These are phyloP conservation scores for Trichoplusia ni DNA, from an alignment of 1,140 invertebrate species.

Conservation along the genomic window DNA sequence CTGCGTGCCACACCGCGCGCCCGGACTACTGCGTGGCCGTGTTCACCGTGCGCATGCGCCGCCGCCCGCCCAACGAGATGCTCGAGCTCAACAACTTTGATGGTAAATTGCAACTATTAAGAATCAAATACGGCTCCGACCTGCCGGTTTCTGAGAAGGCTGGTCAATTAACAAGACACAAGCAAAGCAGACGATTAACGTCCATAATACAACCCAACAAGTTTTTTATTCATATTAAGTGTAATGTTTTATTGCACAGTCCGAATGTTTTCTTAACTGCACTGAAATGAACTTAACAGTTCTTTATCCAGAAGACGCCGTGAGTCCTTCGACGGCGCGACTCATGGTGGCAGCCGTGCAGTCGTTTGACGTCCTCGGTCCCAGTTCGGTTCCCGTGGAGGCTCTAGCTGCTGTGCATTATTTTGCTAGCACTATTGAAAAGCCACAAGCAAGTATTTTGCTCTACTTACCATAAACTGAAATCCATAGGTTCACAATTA, in stretches of 20 bases:
- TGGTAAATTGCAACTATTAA: conserved; percentile 33
- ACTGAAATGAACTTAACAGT: too few species aligned
- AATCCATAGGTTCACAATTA: too few species aligned
- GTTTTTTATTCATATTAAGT: too few species aligned
- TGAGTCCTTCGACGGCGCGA: conserved; percentile 51
- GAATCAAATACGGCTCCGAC: not conserved
- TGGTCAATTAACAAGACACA: too few species aligned
- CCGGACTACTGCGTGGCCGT: conserved; percentile 48
- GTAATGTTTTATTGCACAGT: too few species aligned
- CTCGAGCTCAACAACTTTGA: conserved; percentile 50
- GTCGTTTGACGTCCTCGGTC: conserved; percentile 52
- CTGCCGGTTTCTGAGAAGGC: too few species aligned
- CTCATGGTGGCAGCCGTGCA: conserved; percentile 36
- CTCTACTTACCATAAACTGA: too few species aligned
- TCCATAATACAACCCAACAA: too few species aligned
- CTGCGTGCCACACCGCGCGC: conserved; percentile 6
- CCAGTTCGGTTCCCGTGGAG: conserved; percentile 43
- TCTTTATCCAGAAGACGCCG: conserved; percentile 59
- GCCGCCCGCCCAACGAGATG: conserved; percentile 44
- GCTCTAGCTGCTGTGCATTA: conserved; percentile 56
- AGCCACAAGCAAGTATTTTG: conserved; percentile 38
- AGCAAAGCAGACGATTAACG: too few species aligned
- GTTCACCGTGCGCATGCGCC: conserved; percentile 48
- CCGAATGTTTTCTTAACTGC: too few species aligned
- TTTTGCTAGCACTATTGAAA: conserved; percentile 56